Evolutionary conservation across 2,888 invertebrate genomes (phyloP), one percentile per base, ranked within the genome.

Genomic region (Parnassius apollo): DNA sequence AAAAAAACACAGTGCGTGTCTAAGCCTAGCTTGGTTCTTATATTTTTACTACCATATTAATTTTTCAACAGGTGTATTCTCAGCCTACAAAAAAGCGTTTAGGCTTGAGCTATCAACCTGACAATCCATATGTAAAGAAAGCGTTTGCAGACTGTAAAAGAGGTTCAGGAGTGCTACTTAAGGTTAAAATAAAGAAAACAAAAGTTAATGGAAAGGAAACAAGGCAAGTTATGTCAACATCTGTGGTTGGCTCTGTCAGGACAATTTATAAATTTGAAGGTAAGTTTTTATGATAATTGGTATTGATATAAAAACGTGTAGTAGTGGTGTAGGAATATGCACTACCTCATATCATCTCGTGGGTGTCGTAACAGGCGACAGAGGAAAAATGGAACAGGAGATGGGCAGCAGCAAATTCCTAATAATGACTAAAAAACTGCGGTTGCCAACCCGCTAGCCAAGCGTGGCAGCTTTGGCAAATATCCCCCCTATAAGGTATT

Each of bases 71-170:
- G 86, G 79, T 83, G 1, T 81, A 84, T 69, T 80, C 79, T 63
- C 81, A 86, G 61, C 80, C 87, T 61, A 78, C 70, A 46, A 89
- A 94, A 63, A 93, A 94, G 69, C 93, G 96, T 52, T 79, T 97
- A 62, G 95, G 96, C 69, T 78, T 98, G 12, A 92, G 93, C 62
- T 98, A 95, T 80, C 94, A 97, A 71, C 97, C 97, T 0, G 93
- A 95, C 1, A 97, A 98, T 86, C 93, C 94, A 12, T 97, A 93
- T 78, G 94, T 95, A 66, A 98, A 97, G 80, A 95, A 96, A 53
- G 92, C 95, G 1, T 94, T 93, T 83, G 96, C 95, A 0, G 96
- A 96, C 71, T 88, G 93, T 65, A 93, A 93, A 66, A 88, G 88
- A 60, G 93, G 94, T 0, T 93, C 94, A 2, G 96, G 96, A 8